phyloP scores from a whole-genome alignment of 2,113 vertebrate species.

The Motacilla tschutschensis region DNA sequence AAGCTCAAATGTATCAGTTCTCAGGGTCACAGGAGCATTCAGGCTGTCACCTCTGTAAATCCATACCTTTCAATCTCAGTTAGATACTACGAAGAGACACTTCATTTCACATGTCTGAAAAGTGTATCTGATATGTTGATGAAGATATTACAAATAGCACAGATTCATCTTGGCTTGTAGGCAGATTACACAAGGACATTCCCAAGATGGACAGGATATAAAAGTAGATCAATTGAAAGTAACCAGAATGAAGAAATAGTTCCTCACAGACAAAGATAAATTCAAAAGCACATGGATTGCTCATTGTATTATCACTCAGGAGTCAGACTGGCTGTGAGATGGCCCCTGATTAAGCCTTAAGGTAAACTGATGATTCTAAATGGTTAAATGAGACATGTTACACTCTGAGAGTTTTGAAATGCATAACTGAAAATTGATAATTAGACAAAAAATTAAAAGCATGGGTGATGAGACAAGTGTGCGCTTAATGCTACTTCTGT shows the following conservation, averaged over 20 bases:
- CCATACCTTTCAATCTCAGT: background rate
- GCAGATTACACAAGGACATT: background rate
- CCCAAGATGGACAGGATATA: background rate
- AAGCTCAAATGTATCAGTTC: background rate
- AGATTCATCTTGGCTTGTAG: background rate
- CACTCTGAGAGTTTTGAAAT: slow-evolving; percentile 20
- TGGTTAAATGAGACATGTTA: background rate
- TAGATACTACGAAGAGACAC: background rate
- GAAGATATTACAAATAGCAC: slow-evolving; percentile 1
- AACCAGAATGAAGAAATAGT: background rate
- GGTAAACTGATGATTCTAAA: background rate
- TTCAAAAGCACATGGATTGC: background rate
- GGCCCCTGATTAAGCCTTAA: background rate
- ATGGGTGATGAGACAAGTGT: background rate
- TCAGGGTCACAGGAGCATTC: background rate
- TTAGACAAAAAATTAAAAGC: background rate
- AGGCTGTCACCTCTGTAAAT: background rate
- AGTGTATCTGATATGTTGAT: background rate
- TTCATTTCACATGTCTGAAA: background rate
- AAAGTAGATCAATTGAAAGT: background rate
- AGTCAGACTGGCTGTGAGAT: background rate
- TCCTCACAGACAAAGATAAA: background rate
- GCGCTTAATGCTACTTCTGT: background rate
- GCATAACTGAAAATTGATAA: slow-evolving; percentile 1
- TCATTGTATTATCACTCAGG: background rate